These are phyloP conservation scores for Bicyclus anynana DNA, from an alignment of 1,140 invertebrate genomes.

Conservation along the genomic window DNA sequence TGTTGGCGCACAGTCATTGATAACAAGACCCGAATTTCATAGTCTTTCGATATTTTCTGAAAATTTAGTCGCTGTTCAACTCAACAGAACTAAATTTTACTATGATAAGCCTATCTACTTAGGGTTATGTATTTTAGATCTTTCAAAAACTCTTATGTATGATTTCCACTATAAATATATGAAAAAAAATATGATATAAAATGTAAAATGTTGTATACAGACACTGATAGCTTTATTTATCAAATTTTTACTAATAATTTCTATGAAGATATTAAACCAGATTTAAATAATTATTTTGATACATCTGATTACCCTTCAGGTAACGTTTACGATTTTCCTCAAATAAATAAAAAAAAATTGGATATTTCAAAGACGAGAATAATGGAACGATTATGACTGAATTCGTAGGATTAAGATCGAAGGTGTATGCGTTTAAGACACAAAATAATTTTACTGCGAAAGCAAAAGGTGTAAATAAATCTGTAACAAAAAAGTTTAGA, in stretches of 20 bases:
- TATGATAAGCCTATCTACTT: constrained; percentile 67
- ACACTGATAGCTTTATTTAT: constrained; percentile 68
- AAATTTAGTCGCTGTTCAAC: constrained; percentile 54
- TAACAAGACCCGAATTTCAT: constrained; percentile 62
- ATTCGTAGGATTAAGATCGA: no score
- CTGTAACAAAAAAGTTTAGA: constrained; percentile 21
- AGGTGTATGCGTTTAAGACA: constrained; percentile 8
- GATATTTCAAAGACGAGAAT: background rate
- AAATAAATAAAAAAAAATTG: background rate
- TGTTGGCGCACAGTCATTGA: constrained; percentile 43
- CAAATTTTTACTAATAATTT: constrained; percentile 41
- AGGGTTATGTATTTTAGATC: constrained; percentile 59
- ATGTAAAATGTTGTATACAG: constrained; percentile 39
- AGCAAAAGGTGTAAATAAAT: constrained; percentile 28
- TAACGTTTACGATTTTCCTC: constrained; percentile 28
- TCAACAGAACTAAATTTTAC: constrained; percentile 39
- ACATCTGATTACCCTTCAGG: constrained; percentile 37
- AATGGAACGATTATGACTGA: background rate
- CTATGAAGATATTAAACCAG: constrained; percentile 38
- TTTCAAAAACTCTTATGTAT: constrained; percentile 48
- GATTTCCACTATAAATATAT: constrained; percentile 51
- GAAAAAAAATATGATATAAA: constrained; percentile 14
- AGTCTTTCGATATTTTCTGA: constrained; percentile 48
- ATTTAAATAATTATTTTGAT: constrained; percentile 38
- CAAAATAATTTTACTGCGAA: constrained; percentile 17